A percentile compares a stretch with the other conserved stretches of the same genome.
These are phyloP conservation scores for Heloderma charlesbogerti DNA, from an alignment of 2,113 vertebrate species.

Conservation along the genomic window DNA sequence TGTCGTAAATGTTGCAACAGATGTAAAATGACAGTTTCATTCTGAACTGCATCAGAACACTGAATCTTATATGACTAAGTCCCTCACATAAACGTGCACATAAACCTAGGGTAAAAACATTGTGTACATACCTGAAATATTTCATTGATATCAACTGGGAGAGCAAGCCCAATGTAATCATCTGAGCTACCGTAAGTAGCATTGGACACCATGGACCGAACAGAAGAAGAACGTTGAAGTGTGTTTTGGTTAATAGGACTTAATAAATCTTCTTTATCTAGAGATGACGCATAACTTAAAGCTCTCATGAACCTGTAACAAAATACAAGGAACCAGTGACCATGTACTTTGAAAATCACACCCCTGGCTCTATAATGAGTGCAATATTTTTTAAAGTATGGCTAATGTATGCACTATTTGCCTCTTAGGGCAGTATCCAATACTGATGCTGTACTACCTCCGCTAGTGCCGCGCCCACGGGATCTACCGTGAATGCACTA, in stretches of 20 bases:
- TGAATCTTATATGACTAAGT: not conserved
- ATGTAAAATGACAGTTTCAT: not conserved
- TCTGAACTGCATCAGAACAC: not conserved
- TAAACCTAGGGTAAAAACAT: not conserved
- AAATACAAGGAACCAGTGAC: slow-evolving; percentile 43
- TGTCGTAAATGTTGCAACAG: not conserved
- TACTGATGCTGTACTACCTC: no score
- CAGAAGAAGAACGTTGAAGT: slow-evolving; percentile 95
- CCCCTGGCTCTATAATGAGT: not conserved
- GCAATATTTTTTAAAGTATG: not conserved
- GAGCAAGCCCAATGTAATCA: slow-evolving; percentile 94
- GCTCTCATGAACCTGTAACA: slow-evolving; percentile 95
- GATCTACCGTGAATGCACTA: no score
- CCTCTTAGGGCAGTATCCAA: no score
- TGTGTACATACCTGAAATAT: slow-evolving; percentile 89
- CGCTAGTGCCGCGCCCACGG: no score
- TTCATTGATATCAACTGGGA: slow-evolving; percentile 94
- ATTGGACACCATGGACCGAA: slow-evolving; percentile 96
- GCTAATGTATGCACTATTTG: not conserved
- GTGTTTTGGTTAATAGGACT: slow-evolving; percentile 98
- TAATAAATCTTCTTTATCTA: slow-evolving; percentile 98
- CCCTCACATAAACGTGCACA: not conserved
- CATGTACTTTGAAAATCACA: not conserved
- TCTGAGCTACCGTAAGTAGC: slow-evolving; percentile 91
- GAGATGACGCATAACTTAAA: slow-evolving; percentile 92